Base-by-base conservation (phyloP, 2,888 invertebrate genomes). In the Ernsta delagoae region DNA sequence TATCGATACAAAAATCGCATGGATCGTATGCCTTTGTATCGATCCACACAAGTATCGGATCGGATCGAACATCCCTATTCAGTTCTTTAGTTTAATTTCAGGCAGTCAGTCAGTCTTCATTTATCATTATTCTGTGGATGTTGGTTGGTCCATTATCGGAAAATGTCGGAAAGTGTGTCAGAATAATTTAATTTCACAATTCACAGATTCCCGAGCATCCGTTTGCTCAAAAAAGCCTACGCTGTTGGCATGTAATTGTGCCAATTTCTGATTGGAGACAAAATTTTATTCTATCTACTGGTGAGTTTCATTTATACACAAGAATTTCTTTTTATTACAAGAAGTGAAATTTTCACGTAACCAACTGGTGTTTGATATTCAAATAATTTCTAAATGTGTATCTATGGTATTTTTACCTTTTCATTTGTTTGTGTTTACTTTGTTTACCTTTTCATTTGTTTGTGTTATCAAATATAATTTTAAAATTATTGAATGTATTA, bases 141-240 rank as follows among this genome's bases (percentile, higher is more conserved):
- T 34, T 3, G 34, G 56, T 5, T 36, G 31, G 71, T 67, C 76
- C 81, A 77, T 5, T 74, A 75, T 79, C 43, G 78, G 78, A 87
- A 88, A 84, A 91, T 90, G 89, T 85, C 80, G 81, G 81, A 81
- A 78, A 83, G 83, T 85, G 84, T 85, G 85, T 84, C 79, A 81
- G 77, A 80, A 77, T 80, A 76, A 78, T 78, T 77, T 79, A 62
- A 78, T 81, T 84, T 83, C 77, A 78, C 78, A 81, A 79, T 79
- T 80, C 74, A 75, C 78, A 73, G 75, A 75, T 75, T 75, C 73
- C 76, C 78, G 75, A 76, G 75, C 75, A 72, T 75, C 77, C 76
- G 74, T 76, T 74, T 71, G 76, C 72, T 75, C 72, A 74, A 71
- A 78, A 75, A 77, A 78, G 75, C 71, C 72, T 71, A 70, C 67